Conservation (phyloP, 2,888 invertebrate genomes). For the Fragum fragum region DNA sequence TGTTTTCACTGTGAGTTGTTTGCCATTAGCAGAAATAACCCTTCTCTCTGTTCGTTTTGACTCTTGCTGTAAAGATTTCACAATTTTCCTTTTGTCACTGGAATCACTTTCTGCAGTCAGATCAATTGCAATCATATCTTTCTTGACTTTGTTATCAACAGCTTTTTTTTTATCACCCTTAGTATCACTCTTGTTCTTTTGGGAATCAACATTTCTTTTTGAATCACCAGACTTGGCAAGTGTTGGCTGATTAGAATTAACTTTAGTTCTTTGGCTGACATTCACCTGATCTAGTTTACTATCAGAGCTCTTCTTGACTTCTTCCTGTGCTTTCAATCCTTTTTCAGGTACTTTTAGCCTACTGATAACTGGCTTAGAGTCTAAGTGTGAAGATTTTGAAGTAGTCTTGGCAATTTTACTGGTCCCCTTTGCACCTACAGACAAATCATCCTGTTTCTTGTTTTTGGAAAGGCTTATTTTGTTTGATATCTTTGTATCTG, state of each 20-base stretch:
- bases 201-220: neutral
- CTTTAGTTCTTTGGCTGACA: neutral
- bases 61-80: conserved; percentile 1
- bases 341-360: too few species aligned
- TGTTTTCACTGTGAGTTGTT: conserved; percentile 6
- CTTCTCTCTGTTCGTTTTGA: neutral
- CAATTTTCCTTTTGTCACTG: neutral
- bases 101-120: neutral
- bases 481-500: neutral
- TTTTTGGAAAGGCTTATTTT: neutral
- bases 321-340: too few species aligned
- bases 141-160: neutral
- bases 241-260: neutral
- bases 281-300: too few species aligned
- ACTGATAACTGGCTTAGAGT: too few species aligned
- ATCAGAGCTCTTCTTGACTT: too few species aligned
- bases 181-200: neutral
- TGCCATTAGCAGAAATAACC: neutral
- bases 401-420: neutral
- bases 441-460: neutral
- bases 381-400: neutral
- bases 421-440: neutral
- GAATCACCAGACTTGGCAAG: neutral
- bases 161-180: neutral
- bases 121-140: neutral